phyloP scores from a whole-genome alignment of 2,888 invertebrate species.

The Nasonia oneida region DNA sequence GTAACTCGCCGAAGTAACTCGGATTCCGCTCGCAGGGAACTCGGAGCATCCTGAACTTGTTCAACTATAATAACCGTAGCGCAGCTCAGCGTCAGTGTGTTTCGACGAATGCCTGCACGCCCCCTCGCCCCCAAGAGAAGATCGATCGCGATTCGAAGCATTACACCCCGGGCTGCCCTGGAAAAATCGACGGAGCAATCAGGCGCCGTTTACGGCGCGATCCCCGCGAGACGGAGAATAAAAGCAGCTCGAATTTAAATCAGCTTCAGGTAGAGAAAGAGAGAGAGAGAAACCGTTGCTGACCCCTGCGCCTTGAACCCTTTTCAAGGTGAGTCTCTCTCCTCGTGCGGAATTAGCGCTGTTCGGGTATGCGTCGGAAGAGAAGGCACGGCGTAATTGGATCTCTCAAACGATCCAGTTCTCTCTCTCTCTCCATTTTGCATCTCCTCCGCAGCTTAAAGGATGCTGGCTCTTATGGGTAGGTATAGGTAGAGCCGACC shows the following conservation, averaged over 20 bases:
- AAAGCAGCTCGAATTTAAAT: conserved; percentile 11
- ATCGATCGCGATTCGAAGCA: background rate
- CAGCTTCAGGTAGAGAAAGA: background rate
- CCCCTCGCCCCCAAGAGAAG: background rate
- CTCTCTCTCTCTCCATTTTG: conserved; percentile 33
- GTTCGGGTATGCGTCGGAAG: conserved; percentile 52
- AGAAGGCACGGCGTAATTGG: conserved; percentile 48
- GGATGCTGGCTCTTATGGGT: conserved; percentile 22
- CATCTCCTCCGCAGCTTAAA: conserved; percentile 42
- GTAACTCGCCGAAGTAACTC: conserved; percentile 32
- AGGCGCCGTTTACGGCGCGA: background rate
- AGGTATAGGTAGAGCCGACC: background rate
- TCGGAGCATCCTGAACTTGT: background rate
- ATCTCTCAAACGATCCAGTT: conserved; percentile 45
- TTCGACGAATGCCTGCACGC: background rate
- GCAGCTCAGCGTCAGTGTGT: background rate
- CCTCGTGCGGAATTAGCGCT: conserved; percentile 57
- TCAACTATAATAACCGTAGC: background rate
- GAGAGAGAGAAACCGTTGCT: background rate
- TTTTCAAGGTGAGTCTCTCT: conserved; percentile 59
- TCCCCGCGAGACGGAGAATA: background rate
- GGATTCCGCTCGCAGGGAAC: conserved; percentile 46
- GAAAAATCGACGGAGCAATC: background rate
- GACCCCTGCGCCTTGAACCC: conserved; percentile 59
- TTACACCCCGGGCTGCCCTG: background rate